These are phyloP conservation scores for Hydra vulgaris DNA, from an alignment of 30 jellyfish, hydroid and myxozoan species.

Conservation along the genomic window DNA sequence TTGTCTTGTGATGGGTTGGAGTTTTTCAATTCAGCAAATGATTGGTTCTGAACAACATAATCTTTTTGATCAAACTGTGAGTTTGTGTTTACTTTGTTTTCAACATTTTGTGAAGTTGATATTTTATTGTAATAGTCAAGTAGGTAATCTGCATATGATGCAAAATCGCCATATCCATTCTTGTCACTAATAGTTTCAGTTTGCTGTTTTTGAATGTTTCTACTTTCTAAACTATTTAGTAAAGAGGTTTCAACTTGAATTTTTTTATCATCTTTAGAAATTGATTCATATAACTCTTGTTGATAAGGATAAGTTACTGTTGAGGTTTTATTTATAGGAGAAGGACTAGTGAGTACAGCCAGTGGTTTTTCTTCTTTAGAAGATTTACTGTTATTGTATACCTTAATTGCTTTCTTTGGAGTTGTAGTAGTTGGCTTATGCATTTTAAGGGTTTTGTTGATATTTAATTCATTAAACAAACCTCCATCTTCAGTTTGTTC, in stretches of 20 bases:
- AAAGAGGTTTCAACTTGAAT: not conserved
- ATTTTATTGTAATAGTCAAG: conserved; percentile 4
- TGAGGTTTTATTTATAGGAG: not conserved
- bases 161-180: not conserved
- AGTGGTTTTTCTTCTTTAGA: not conserved
- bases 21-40: not conserved
- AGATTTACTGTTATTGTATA: not conserved
- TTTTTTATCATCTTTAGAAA: not conserved
- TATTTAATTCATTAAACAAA: not conserved
- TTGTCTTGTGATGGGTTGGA: not conserved
- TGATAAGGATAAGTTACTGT: not conserved
- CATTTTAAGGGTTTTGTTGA: not conserved
- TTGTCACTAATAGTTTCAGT: not conserved
- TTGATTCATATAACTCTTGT: not conserved
- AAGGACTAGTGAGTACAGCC: not conserved
- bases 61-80: not conserved
- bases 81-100: too few relatives aligned
- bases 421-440: not conserved
- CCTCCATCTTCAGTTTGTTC: conserved; percentile 1
- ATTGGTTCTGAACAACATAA: not conserved
- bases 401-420: not conserved
- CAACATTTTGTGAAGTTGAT: not conserved
- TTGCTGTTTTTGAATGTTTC: not conserved
- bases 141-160: conserved; percentile 17
- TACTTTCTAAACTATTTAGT: not conserved